Evolutionary conservation across 2,797 vertebrate species (phyloP).

Genomic region (Cheracebus regulus): DNA sequence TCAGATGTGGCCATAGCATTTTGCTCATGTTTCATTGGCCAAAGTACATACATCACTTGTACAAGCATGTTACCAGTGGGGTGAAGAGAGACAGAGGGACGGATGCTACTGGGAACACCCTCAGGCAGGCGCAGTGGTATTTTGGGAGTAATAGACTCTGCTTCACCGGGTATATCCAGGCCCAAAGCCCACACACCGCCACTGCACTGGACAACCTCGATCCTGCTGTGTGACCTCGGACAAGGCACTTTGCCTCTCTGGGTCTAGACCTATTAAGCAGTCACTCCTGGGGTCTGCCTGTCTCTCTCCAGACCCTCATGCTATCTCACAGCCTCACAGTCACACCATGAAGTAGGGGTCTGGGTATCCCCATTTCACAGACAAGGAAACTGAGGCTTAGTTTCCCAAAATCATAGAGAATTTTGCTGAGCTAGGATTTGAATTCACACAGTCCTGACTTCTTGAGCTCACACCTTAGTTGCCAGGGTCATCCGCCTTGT

Average conservation of each 20-base stretch:
- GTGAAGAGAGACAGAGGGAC: background rate
- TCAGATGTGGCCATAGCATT: background rate
- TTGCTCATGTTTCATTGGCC: background rate
- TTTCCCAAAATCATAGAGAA: background rate
- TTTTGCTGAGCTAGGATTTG: background rate
- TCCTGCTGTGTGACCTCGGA: background rate
- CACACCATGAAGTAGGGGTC: too few species aligned
- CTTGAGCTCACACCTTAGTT: rapidly evolving
- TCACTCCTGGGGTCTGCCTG: rapidly evolving
- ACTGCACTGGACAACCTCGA: rapidly evolving
- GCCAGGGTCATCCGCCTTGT: rapidly evolving
- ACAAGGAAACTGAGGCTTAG: background rate
- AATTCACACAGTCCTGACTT: too few species aligned
- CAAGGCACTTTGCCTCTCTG: background rate
- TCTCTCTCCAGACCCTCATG: background rate
- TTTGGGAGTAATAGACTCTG: rapidly evolving
- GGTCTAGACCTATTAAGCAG: background rate
- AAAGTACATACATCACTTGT: background rate
- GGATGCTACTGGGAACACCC: rapidly evolving
- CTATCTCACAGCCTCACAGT: background rate
- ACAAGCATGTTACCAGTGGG: too few species aligned
- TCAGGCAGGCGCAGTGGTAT: background rate
- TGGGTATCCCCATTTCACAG: background rate
- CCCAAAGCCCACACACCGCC: background rate
- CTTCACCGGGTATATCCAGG: background rate